Evolutionary conservation across 2,797 vertebrate species (phyloP).

Genomic region (Urosaurus nigricauda): DNA sequence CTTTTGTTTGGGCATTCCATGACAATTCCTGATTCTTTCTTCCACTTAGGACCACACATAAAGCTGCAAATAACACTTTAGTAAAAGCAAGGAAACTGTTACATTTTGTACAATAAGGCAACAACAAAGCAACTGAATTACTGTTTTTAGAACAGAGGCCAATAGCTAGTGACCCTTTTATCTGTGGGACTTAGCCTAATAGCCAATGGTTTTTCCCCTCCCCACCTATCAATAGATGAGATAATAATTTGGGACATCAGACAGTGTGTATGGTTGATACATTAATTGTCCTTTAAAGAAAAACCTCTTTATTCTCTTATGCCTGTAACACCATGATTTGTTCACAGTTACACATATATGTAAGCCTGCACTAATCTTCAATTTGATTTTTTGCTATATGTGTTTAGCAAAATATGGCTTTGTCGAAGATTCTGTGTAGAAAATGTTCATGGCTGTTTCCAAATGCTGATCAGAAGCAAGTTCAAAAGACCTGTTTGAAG

Average conservation of each 20-base stretch:
- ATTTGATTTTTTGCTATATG: neutral
- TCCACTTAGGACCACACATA: neutral
- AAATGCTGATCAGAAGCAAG: neutral
- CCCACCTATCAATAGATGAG: neutral
- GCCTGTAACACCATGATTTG: neutral
- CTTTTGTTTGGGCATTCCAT: neutral
- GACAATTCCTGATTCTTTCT: neutral
- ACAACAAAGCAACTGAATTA: neutral
- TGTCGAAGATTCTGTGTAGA: conserved; percentile 43
- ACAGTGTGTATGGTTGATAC: neutral
- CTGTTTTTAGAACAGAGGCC: neutral
- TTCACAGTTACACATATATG: neutral
- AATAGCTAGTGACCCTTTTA: neutral
- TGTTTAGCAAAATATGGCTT: conserved; percentile 1
- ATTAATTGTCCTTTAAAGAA: neutral
- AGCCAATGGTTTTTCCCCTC: neutral
- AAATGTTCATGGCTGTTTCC: conserved; percentile 22
- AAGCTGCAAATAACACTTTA: neutral
- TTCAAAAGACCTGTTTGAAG: conserved; percentile 26
- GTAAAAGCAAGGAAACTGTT: neutral
- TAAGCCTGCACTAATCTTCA: neutral
- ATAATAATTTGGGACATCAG: neutral
- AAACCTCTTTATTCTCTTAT: neutral
- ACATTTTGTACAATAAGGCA: too few species aligned
- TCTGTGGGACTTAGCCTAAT: neutral